These are phyloP conservation scores for Drosophila pseudoobscura DNA, from an alignment of 1,140 invertebrate species.

Conservation along the genomic window DNA sequence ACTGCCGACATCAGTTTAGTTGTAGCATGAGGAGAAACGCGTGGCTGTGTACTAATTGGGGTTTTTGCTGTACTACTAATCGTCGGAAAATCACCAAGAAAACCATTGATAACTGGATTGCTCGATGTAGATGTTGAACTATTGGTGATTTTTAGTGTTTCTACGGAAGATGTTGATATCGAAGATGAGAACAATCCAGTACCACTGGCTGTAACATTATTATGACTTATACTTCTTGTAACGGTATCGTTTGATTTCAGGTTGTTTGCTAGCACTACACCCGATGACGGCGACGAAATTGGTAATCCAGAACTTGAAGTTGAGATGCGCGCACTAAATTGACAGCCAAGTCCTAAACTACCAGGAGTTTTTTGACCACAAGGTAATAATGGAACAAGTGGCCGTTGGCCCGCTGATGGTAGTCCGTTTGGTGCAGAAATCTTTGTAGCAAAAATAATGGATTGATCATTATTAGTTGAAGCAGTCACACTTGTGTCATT, in stretches of 20 bases:
- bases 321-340: conserved; percentile 29
- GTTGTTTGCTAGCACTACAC: conserved; percentile 22
- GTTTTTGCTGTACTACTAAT: conserved; percentile 21
- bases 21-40: conserved; percentile 43
- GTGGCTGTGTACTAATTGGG: conserved; percentile 31
- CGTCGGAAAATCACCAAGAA: conserved; percentile 48
- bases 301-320: conserved; percentile 14
- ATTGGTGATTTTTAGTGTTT: conserved; percentile 45
- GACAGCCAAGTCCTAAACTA: conserved; percentile 16
- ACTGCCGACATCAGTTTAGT: conserved; percentile 38
- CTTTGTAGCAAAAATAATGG: conserved; percentile 42
- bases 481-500: conserved; percentile 38
- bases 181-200: conserved; percentile 14
- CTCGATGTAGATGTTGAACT: conserved; percentile 8
- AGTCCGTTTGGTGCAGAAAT: conserved; percentile 30
- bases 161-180: conserved; percentile 47
- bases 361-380: conserved; percentile 21
- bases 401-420: conserved; percentile 18
- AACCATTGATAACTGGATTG: conserved; percentile 54
- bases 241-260: conserved; percentile 43
- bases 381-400: conserved; percentile 28
- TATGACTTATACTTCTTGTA: background rate
- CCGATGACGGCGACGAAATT: conserved; percentile 20
- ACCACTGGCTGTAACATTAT: background rate
- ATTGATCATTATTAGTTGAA: conserved; percentile 28